Evolutionary conservation across 2,888 invertebrate genomes (phyloP).

Genomic region (Lumbricus terrestris): DNA sequence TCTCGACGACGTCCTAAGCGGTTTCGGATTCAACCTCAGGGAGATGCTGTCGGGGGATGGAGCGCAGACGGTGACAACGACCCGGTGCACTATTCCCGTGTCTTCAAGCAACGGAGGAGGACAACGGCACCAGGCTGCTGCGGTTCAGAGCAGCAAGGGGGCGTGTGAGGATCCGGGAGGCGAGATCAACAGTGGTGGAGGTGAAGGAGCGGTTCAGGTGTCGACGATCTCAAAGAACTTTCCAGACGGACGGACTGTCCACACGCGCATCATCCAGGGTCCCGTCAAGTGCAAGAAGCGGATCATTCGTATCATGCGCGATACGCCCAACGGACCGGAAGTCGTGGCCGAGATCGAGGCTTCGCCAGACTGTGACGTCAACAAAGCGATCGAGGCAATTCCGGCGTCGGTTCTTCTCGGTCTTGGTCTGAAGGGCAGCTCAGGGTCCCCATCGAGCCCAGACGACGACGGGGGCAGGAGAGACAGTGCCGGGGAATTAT

Average conservation of each 20-base stretch:
- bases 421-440: background rate
- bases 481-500: slow-evolving; percentile 6
- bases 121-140: background rate
- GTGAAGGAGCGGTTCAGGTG: slow-evolving; percentile 28
- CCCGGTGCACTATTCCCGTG: slow-evolving; percentile 18
- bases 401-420: slow-evolving; percentile 19
- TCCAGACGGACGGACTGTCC: slow-evolving; percentile 35
- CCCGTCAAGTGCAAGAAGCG: slow-evolving; percentile 31
- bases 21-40: slow-evolving; percentile 32
- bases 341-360: slow-evolving; percentile 32
- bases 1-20: slow-evolving; percentile 36
- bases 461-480: background rate
- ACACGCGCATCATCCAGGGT: slow-evolving; percentile 35
- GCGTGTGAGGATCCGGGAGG: background rate
- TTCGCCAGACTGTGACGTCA: slow-evolving; percentile 28
- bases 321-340: slow-evolving; percentile 34
- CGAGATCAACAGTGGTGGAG: background rate
- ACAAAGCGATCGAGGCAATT: slow-evolving; percentile 21
- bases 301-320: slow-evolving; percentile 32
- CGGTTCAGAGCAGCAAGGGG: background rate
- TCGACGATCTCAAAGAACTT: slow-evolving; percentile 34
- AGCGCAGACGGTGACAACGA: slow-evolving; percentile 4
- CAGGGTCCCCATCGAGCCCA: too few species aligned
- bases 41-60: slow-evolving; percentile 24
- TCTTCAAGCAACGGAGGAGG: background rate